A percentile compares a stretch with the other conserved stretches of the same genome.
Evolutionary conservation across 2,113 vertebrate genomes (phyloP).

Genomic region (Psilopsiagon aurifrons): DNA sequence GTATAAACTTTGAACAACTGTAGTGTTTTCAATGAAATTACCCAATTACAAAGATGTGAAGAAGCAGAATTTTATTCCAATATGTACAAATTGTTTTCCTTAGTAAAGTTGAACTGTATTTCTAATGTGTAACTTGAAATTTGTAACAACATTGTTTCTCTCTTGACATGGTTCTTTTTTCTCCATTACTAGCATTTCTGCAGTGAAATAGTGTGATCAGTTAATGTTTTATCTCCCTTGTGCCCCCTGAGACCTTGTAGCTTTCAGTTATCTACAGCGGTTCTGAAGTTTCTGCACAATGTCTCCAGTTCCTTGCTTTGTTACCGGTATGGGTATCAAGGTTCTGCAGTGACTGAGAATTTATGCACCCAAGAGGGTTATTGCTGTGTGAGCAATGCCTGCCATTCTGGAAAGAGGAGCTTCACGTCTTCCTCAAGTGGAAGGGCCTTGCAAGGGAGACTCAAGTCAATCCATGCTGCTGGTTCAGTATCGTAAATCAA

Average conservation of each 20-base stretch:
- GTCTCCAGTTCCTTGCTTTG: background rate
- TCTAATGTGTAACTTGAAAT: background rate
- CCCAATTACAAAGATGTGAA: background rate
- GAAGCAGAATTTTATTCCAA: background rate
- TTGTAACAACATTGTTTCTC: background rate
- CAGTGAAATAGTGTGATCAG: background rate
- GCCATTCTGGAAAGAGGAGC: background rate
- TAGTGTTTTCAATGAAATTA: background rate
- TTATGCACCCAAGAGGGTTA: background rate
- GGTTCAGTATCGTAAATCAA: background rate
- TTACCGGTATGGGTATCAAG: no score
- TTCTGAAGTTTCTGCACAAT: background rate
- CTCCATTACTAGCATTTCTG: background rate
- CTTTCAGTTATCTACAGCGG: background rate
- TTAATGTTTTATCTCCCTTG: background rate
- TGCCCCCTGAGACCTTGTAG: rapidly evolving
- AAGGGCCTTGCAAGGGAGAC: background rate
- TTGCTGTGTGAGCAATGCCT: background rate
- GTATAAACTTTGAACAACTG: background rate
- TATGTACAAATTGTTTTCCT: background rate
- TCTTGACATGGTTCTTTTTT: background rate
- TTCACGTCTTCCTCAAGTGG: background rate
- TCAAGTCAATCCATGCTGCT: background rate
- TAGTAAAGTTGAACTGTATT: background rate
- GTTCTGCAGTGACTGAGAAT: background rate